These are phyloP conservation scores for Boulengeromyrus knoepffleri DNA, from an alignment of 2,113 vertebrate species.

Conservation along the genomic window DNA sequence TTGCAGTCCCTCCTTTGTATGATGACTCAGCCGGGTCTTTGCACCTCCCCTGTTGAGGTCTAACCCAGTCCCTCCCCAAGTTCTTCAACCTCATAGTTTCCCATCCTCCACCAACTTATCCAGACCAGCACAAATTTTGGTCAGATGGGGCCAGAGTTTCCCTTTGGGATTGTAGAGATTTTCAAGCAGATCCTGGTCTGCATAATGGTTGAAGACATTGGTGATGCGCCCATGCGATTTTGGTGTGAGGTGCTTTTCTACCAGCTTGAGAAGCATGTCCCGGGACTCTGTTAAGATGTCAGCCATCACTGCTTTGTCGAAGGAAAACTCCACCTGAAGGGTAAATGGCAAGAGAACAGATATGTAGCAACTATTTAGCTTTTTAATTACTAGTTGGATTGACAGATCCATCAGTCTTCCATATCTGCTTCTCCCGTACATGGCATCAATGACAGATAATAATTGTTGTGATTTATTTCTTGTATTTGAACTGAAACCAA, in stretches of 20 bases:
- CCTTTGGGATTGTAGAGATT: conserved; percentile 76
- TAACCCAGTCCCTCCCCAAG: conserved; percentile 43
- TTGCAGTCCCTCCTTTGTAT: background rate
- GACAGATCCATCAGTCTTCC: background rate
- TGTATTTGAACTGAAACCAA: background rate
- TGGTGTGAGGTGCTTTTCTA: conserved; percentile 73
- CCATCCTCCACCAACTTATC: conserved; percentile 81
- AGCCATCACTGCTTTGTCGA: conserved; percentile 71
- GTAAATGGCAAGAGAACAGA: background rate
- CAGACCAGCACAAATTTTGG: conserved; percentile 75
- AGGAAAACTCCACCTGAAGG: conserved; percentile 73
- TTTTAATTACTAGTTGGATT: background rate
- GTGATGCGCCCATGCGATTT: conserved; percentile 75
- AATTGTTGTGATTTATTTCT: background rate
- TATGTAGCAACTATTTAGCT: background rate
- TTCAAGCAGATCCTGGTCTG: conserved; percentile 76
- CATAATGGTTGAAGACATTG: conserved; percentile 78
- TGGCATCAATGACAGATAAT: background rate
- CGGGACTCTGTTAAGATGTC: conserved; percentile 68
- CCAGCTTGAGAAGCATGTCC: conserved; percentile 70
- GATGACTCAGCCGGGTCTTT: background rate
- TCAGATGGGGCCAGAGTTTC: conserved; percentile 67
- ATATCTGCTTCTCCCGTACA: background rate
- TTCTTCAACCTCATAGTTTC: conserved; percentile 61
- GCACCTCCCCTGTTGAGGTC: background rate